These are phyloP conservation scores for Pygoscelis adeliae DNA, from an alignment of 2,113 vertebrate species.

Conservation along the genomic window DNA sequence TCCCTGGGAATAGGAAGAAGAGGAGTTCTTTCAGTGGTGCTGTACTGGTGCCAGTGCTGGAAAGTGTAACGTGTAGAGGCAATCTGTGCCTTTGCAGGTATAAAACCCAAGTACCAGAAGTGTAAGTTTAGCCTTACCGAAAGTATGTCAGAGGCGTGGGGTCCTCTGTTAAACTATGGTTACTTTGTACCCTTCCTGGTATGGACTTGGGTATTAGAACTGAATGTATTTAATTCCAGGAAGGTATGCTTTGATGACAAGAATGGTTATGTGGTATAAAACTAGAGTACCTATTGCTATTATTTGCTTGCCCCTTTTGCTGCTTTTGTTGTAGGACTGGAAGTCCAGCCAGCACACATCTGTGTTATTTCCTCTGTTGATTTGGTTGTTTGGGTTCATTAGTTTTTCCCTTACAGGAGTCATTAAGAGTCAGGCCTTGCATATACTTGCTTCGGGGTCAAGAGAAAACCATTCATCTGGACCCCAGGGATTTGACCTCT, in stretches of 20 bases:
- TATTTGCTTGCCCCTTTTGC: background rate
- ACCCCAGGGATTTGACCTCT: background rate
- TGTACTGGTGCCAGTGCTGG: background rate
- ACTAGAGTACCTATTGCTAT: background rate
- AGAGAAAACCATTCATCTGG: background rate
- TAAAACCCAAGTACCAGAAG: background rate
- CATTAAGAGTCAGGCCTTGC: background rate
- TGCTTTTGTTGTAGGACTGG: background rate
- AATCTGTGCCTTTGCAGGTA: background rate
- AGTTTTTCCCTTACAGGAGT: background rate
- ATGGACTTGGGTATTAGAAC: background rate
- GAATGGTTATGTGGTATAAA: background rate
- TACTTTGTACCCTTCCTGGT: background rate
- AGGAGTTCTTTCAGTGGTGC: background rate
- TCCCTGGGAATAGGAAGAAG: background rate
- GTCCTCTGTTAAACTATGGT: background rate
- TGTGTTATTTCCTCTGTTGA: background rate
- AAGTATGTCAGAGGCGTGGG: background rate
- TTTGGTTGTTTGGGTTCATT: background rate
- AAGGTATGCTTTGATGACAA: background rate
- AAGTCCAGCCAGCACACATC: background rate
- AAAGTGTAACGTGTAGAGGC: background rate
- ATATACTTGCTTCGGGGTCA: background rate
- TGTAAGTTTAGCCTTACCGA: background rate
- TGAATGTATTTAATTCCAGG: background rate